These are phyloP conservation scores for Drosophila aldrichi DNA, from an alignment of 2,888 invertebrate species.

Conservation along the genomic window DNA sequence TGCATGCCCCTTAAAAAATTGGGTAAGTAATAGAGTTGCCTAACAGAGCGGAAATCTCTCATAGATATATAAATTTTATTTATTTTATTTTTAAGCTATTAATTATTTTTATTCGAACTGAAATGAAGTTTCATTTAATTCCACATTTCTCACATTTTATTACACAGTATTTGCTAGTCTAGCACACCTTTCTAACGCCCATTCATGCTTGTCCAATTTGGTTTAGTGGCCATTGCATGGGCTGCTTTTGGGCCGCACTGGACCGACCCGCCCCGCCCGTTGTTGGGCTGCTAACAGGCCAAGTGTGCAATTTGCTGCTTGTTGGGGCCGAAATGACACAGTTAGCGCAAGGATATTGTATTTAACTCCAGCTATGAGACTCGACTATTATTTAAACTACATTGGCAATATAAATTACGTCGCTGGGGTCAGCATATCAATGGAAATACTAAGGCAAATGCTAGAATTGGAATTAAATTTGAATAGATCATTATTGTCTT, in stretches of 20 bases:
- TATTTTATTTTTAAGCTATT: background rate
- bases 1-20: background rate
- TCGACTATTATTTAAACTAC: constrained; percentile 23
- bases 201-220: constrained; percentile 36
- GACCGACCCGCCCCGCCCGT: background rate
- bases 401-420: constrained; percentile 5
- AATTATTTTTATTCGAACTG: background rate
- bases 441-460: background rate
- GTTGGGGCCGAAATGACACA: constrained; percentile 49
- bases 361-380: constrained; percentile 18
- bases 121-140: background rate
- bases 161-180: constrained; percentile 6
- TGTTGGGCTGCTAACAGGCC: constrained; percentile 35
- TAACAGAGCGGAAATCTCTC: background rate
- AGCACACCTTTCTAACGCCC: background rate
- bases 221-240: background rate
- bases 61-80: background rate
- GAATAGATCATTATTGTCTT: background rate
- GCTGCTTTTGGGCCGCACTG: background rate
- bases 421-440: background rate
- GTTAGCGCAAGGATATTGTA: constrained; percentile 46
- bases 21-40: background rate
- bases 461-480: background rate
- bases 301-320: constrained; percentile 54
- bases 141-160: background rate